Evolutionary conservation across 2,113 vertebrate genomes (phyloP).

Genomic region (Hippocampus guttulatus): DNA sequence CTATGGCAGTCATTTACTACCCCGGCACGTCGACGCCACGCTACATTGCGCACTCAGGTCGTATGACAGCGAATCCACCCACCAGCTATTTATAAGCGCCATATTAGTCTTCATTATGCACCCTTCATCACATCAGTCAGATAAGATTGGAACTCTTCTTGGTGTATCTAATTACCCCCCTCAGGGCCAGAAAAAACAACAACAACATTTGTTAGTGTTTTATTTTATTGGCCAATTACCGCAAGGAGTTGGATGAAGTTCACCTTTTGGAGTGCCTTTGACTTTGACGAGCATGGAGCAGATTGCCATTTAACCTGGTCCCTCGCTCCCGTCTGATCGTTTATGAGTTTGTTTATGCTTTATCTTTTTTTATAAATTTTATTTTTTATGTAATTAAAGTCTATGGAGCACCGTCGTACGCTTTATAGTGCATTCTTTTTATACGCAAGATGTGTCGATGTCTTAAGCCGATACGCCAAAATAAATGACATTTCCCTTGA

Average conservation of each 20-base stretch:
- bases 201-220: conserved; percentile 36
- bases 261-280: conserved; percentile 32
- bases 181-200: conserved; percentile 18
- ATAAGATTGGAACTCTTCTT: conserved; percentile 5
- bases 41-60: conserved; percentile 42
- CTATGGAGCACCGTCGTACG: not conserved
- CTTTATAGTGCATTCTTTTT: not conserved
- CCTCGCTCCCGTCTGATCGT: conserved; percentile 14
- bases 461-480: not conserved
- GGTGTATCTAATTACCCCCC: conserved; percentile 30
- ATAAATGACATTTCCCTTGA: not conserved
- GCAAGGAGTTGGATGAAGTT: conserved; percentile 36
- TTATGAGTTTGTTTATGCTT: conserved; percentile 6
- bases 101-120: conserved; percentile 64
- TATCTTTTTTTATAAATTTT: too few species aligned
- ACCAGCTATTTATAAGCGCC: conserved; percentile 54
- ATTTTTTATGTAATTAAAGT: not conserved
- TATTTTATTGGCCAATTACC: conserved; percentile 44
- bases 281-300: conserved; percentile 16
- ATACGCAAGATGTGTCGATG: not conserved
- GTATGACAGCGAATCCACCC: conserved; percentile 42
- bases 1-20: conserved; percentile 48
- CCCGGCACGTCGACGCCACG: conserved; percentile 30
- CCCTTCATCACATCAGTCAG: conserved; percentile 56
- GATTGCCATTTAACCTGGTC: conserved; percentile 22